Evolutionary conservation across 2,888 invertebrate species (phyloP), one percentile per base, ranked within the genome.

Genomic region (Napeogenes inachia): DNA sequence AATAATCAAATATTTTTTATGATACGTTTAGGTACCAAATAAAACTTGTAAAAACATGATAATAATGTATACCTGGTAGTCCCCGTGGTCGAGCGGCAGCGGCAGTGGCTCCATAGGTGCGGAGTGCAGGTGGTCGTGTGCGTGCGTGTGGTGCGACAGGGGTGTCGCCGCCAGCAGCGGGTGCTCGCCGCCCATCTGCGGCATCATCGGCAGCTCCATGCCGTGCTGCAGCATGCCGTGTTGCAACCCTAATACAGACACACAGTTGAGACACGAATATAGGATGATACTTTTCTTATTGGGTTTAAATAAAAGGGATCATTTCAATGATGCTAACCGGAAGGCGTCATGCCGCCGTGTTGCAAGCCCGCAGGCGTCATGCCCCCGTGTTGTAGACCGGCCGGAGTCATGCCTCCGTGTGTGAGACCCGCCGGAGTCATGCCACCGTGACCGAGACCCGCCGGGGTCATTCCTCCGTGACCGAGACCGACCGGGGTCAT

Each of bases 111-210:
- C 86, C 75, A 81, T 74, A 55, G 80, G 79, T 21, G 32, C 58
- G 47, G 35, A 4, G 62, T 65, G 65, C 13, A 56, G 21, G 13
- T 56, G 21, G 13, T 56, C 58, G 33, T 53, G 69, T 59, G 69
- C 61, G 59, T 66, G 74, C 42, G 72, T 66, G 53, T 70, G 67
- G 56, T 68, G 70, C 45, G 69, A 68, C 46, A 71, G 67, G 55
- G 73, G 68, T 21, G 75, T 70, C 61, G 75, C 68, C 60, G 80
- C 68, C 53, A 78, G 68, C 50, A 76, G 66, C 57, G 76, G 78
- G 45, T 73, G 93, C 76, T 93, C 94, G 3, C 91, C 91, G 56
- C 92, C 92, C 73, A 94, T 80, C 77, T 94, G 93, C 63, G 94
- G 94, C 85, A 93, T 82, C 91, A 91, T 92, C 13, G 92, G 90